Evolutionary conservation across 2,888 invertebrate genomes (phyloP).

Genomic region (Hirtodrosophila duncani): DNA sequence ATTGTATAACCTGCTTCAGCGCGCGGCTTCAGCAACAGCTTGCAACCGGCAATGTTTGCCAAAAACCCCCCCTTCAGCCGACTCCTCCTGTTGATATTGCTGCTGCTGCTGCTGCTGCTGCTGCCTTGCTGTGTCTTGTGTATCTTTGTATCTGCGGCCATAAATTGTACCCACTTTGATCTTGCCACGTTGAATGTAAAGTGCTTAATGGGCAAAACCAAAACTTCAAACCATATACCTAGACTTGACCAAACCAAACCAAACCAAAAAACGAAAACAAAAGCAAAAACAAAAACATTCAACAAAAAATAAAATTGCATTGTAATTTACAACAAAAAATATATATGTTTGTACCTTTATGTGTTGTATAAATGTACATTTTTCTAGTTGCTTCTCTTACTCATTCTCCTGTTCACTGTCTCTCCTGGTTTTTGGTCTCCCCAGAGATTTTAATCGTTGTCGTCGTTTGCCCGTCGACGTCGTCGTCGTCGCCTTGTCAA

Average conservation of each 20-base stretch:
- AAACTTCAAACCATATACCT: background rate
- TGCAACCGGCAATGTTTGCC: conserved; percentile 31
- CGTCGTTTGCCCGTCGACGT: conserved; percentile 68
- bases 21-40: conserved; percentile 8
- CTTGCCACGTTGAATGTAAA: conserved; percentile 70
- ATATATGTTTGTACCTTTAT: conserved; percentile 33
- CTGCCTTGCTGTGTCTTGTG: conserved; percentile 25
- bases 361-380: conserved; percentile 2
- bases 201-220: conserved; percentile 63
- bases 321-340: conserved; percentile 48
- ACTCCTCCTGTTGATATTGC: conserved; percentile 31
- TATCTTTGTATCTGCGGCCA: conserved; percentile 67
- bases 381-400: conserved; percentile 1
- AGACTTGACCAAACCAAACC: conserved; percentile 23
- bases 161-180: conserved; percentile 68
- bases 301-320: conserved; percentile 52
- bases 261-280: conserved; percentile 21
- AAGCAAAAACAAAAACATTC: conserved; percentile 5
- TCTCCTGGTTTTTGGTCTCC: conserved; percentile 50
- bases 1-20: conserved; percentile 71
- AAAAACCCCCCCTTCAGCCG: conserved; percentile 36
- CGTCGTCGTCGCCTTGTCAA: conserved; percentile 67
- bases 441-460: conserved; percentile 71
- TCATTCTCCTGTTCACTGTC: conserved; percentile 17
- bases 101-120: conserved; percentile 4